Conservation (phyloP, 2,797 vertebrate genomes). For the Schizothorax lantsangensis region DNA sequence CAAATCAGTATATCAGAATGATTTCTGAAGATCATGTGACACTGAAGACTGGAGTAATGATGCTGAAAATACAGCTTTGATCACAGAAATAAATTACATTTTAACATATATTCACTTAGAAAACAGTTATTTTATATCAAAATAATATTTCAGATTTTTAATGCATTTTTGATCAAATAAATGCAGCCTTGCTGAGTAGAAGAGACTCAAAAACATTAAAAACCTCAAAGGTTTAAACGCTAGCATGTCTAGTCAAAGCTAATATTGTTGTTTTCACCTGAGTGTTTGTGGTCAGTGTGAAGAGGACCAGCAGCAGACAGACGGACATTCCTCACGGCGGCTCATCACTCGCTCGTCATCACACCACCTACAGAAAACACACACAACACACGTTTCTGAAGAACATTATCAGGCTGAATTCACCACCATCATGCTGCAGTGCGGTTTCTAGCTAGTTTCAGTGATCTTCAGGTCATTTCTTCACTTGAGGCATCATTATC, state of each 20-base stretch:
- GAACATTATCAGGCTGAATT: neutral
- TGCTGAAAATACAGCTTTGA: neutral
- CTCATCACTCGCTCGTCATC: conserved; percentile 39
- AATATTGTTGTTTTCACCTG: conserved; percentile 68
- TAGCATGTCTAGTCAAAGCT: neutral
- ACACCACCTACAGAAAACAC: conserved; percentile 62
- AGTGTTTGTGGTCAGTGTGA: conserved; percentile 75
- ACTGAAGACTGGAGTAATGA: neutral
- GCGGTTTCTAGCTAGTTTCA: neutral
- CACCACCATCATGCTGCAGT: neutral
- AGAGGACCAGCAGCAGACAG: conserved; percentile 74
- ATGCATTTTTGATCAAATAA: neutral
- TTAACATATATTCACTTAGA: neutral
- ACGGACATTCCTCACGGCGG: conserved; percentile 83
- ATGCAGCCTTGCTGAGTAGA: neutral
- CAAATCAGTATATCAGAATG: fast-evolving
- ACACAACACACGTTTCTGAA: neutral
- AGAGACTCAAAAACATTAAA: neutral
- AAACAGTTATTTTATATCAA: neutral
- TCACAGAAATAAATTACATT: neutral
- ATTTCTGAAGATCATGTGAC: neutral
- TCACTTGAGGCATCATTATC: neutral
- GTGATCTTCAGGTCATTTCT: too few species aligned
- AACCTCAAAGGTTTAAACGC: neutral
- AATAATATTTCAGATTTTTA: neutral